These are phyloP conservation scores for Zootermopsis nevadensis DNA, from an alignment of 2,888 invertebrate species.

Conservation along the genomic window DNA sequence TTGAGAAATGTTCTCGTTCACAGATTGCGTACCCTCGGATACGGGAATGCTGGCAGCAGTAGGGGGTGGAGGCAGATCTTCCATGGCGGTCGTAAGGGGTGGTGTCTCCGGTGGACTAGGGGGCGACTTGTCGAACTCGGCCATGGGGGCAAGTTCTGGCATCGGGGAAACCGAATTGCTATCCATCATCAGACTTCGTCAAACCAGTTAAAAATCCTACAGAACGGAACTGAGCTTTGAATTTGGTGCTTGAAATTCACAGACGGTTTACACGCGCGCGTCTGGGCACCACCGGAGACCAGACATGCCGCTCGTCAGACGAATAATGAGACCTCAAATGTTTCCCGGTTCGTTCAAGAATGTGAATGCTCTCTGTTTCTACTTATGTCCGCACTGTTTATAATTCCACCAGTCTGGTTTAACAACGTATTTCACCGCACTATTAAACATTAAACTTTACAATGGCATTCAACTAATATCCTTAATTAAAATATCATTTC, in stretches of 20 bases:
- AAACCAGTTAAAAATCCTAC: not conserved
- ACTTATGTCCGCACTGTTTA: too few relatives aligned
- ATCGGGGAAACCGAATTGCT: constrained; percentile 77
- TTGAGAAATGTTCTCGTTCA: constrained; percentile 38
- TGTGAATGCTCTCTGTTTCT: too few relatives aligned
- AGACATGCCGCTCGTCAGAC: not conserved
- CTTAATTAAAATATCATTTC: too few relatives aligned
- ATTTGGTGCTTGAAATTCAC: not conserved
- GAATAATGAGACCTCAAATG: too few relatives aligned
- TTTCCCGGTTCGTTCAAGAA: too few relatives aligned
- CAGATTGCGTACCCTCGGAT: constrained; percentile 31
- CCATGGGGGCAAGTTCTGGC: constrained; percentile 74
- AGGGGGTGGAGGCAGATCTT: constrained; percentile 75
- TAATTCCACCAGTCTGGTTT: too few relatives aligned
- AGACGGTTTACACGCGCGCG: not conserved
- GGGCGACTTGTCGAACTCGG: constrained; percentile 77
- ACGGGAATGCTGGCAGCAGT: constrained; percentile 64
- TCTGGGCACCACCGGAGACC: not conserved
- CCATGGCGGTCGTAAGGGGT: constrained; percentile 67
- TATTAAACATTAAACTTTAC: too few relatives aligned
- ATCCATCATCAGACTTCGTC: constrained; percentile 65
- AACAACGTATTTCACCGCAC: too few relatives aligned
- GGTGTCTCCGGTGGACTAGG: constrained; percentile 73
- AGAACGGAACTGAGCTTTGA: not conserved
- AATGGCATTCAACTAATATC: too few relatives aligned